Evolutionary conservation across 2,797 vertebrate genomes (phyloP).

Genomic region (Gallirallus australis): DNA sequence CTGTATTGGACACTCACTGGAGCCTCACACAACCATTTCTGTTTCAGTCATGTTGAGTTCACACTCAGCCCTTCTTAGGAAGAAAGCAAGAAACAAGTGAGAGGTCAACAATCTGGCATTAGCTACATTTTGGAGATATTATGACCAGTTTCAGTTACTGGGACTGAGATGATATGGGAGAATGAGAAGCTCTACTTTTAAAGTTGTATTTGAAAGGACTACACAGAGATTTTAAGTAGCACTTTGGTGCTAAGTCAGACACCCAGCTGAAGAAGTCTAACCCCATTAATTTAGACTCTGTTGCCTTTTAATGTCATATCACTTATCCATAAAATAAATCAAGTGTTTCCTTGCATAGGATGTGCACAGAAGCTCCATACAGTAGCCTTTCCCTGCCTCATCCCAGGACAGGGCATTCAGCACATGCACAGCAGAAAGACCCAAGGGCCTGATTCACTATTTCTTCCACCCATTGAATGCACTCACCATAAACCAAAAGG

Average conservation of each 20-base stretch:
- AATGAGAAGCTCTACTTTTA: neutral
- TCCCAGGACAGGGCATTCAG: neutral
- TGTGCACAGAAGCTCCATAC: neutral
- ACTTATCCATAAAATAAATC: too few relatives aligned
- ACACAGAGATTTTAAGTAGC: neutral
- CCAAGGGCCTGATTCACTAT: neutral
- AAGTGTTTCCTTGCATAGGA: neutral
- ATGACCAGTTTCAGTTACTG: neutral
- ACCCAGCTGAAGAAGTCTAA: neutral
- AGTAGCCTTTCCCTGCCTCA: neutral
- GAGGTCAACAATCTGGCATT: neutral
- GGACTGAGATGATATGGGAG: neutral
- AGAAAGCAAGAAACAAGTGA: neutral
- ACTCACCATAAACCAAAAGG: neutral
- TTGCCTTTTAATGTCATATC: neutral
- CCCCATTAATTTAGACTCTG: neutral
- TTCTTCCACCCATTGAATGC: neutral
- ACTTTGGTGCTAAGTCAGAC: neutral
- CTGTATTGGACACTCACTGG: neutral
- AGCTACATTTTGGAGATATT: neutral
- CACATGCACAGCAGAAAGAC: neutral
- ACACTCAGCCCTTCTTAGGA: neutral
- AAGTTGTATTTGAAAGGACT: neutral
- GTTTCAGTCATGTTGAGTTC: rapidly evolving
- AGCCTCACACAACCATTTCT: neutral